Conservation (phyloP, 2,888 invertebrate species). For the Pristionchus exspectatus region DNA sequence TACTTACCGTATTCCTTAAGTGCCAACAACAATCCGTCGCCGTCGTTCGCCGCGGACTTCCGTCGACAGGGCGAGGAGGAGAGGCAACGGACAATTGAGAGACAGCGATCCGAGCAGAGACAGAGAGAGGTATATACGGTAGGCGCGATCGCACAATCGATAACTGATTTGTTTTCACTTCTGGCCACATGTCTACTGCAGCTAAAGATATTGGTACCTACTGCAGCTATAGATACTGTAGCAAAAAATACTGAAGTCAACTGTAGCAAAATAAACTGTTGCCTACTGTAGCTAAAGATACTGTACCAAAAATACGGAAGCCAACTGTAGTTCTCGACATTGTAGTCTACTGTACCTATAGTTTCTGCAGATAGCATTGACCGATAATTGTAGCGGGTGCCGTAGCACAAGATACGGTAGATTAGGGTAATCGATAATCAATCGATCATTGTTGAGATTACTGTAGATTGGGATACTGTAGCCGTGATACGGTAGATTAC, state of each 20-base stretch:
- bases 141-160: not conserved
- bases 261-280: too few species aligned
- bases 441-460: not conserved
- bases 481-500: not conserved
- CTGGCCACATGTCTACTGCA: too few species aligned
- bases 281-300: not conserved
- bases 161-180: not conserved
- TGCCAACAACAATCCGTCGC: constrained; percentile 44
- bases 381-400: too few species aligned
- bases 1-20: constrained; percentile 5
- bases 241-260: too few species aligned
- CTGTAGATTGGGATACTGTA: not conserved
- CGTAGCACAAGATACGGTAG: too few species aligned
- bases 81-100: constrained; percentile 42
- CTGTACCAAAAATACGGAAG: too few species aligned
- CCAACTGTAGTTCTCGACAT: too few species aligned
- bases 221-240: not conserved
- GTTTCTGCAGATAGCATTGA: too few species aligned
- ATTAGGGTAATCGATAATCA: too few species aligned
- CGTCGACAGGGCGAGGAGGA: constrained; percentile 45
- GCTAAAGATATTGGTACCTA: too few species aligned
- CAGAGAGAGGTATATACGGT: constrained; percentile 48
- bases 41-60: constrained; percentile 54
- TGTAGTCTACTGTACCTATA: too few species aligned
- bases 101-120: constrained; percentile 23